These are phyloP conservation scores for Ceratosolen solmsi DNA, from an alignment of 1,140 invertebrate species.

Conservation along the genomic window DNA sequence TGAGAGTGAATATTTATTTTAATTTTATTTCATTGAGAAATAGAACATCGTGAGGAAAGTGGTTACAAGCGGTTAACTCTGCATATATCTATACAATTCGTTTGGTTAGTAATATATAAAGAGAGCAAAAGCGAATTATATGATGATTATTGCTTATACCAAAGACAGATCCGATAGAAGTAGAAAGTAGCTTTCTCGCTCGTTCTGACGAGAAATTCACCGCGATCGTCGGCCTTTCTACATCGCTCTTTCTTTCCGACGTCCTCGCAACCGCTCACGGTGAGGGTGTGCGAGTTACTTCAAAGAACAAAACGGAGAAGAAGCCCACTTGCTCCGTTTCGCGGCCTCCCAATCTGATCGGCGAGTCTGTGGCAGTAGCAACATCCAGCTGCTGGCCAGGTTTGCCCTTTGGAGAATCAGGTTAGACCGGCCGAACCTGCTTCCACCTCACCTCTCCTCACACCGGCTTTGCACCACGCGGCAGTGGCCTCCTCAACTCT, in stretches of 20 bases:
- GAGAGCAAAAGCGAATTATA: not conserved
- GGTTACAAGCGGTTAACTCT: not conserved
- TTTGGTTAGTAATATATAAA: too few relatives aligned
- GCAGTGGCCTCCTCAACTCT: slow-evolving; percentile 51
- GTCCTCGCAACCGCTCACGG: slow-evolving; percentile 56
- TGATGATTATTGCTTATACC: not conserved
- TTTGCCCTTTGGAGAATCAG: slow-evolving; percentile 65
- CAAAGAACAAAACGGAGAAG: slow-evolving; percentile 66
- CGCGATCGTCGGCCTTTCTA: not conserved
- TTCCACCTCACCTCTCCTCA: slow-evolving; percentile 66
- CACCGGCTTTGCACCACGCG: slow-evolving; percentile 64
- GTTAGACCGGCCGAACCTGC: slow-evolving; percentile 75
- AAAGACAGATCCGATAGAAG: not conserved
- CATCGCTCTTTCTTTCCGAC: not conserved
- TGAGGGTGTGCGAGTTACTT: slow-evolving; percentile 64
- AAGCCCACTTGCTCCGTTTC: slow-evolving; percentile 31
- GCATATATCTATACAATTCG: not conserved
- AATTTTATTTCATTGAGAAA: too few relatives aligned
- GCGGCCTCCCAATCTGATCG: slow-evolving; percentile 65
- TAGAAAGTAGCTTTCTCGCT: not conserved
- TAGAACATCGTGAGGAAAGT: not conserved
- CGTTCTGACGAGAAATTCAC: not conserved
- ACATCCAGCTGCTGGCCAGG: slow-evolving; percentile 27
- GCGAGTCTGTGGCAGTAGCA: slow-evolving; percentile 34
- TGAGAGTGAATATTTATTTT: not conserved